Evolutionary conservation across 2,113 vertebrate species (phyloP).

Genomic region (Forbesichthys agassizii): DNA sequence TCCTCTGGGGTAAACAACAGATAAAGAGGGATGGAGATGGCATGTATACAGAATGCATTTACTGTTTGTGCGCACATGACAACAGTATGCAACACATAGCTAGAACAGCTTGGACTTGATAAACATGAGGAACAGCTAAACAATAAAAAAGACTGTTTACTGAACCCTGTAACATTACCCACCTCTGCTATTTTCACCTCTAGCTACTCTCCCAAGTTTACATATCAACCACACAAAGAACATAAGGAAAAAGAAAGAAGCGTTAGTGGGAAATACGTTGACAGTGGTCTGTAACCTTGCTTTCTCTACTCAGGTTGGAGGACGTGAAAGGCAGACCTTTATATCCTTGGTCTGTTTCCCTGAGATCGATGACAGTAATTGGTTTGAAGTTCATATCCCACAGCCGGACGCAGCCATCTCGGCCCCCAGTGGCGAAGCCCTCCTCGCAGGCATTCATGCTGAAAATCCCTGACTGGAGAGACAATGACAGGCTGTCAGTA

Average conservation of each 20-base stretch:
- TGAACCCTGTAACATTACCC: constrained; percentile 62
- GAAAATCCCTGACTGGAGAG: constrained; percentile 95
- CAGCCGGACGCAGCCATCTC: constrained; percentile 95
- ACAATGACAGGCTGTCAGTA: constrained; percentile 68
- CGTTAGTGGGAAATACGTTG: constrained; percentile 35
- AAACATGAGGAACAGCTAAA: constrained; percentile 52
- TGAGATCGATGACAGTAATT: constrained; percentile 99
- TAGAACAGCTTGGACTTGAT: constrained; percentile 47
- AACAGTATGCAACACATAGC: constrained; percentile 43
- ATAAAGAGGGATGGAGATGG: constrained; percentile 52
- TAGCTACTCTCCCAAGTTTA: constrained; percentile 76
- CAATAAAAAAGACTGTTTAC: constrained; percentile 49
- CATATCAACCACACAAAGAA: constrained; percentile 50
- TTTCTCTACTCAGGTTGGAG: constrained; percentile 22
- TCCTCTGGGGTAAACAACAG: constrained; percentile 29
- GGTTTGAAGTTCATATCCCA: constrained; percentile 99
- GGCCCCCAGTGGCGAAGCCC: constrained; percentile 96
- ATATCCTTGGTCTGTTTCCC: constrained; percentile 99
- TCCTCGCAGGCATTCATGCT: constrained; percentile 99
- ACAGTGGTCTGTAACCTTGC: constrained; percentile 12
- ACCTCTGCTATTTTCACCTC: constrained; percentile 80
- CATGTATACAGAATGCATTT: constrained; percentile 38
- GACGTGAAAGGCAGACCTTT: constrained; percentile 81
- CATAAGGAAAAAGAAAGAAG: constrained; percentile 49
- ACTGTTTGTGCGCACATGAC: constrained; percentile 30